These are phyloP conservation scores for Tethea ocularis DNA, from an alignment of 2,888 invertebrate species.

Conservation along the genomic window DNA sequence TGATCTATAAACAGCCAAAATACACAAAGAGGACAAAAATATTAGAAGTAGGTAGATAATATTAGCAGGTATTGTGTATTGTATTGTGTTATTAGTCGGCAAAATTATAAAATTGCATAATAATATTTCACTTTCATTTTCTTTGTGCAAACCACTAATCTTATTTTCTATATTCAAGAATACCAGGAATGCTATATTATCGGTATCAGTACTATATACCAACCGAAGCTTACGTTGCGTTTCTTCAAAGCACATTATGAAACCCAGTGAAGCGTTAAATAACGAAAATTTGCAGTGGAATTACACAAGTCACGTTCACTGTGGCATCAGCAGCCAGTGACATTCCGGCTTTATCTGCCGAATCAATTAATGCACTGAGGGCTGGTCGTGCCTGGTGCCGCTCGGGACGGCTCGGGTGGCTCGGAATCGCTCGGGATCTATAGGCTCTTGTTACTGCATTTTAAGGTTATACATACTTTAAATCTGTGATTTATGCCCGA, in stretches of 20 bases:
- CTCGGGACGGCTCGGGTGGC: constrained; percentile 31
- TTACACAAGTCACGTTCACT: constrained; percentile 43
- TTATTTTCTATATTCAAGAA: no score
- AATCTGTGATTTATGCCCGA: no score
- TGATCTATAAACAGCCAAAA: no score
- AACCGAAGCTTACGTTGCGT: background rate
- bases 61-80: no score
- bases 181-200: background rate
- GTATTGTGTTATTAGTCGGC: no score
- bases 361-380: constrained; percentile 67
- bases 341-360: constrained; percentile 67
- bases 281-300: constrained; percentile 32
- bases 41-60: no score
- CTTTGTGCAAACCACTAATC: no score
- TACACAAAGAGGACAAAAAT: no score
- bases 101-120: no score
- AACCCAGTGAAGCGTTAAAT: constrained; percentile 28
- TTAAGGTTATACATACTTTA: background rate
- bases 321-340: constrained; percentile 40
- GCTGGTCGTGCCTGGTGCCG: constrained; percentile 53
- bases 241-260: constrained; percentile 9
- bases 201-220: background rate
- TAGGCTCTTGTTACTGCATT: background rate
- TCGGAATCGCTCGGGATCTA: background rate
- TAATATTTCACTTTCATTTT: no score